phyloP scores from a whole-genome alignment of 2,888 invertebrate genomes.

The Coenonympha arcania region DNA sequence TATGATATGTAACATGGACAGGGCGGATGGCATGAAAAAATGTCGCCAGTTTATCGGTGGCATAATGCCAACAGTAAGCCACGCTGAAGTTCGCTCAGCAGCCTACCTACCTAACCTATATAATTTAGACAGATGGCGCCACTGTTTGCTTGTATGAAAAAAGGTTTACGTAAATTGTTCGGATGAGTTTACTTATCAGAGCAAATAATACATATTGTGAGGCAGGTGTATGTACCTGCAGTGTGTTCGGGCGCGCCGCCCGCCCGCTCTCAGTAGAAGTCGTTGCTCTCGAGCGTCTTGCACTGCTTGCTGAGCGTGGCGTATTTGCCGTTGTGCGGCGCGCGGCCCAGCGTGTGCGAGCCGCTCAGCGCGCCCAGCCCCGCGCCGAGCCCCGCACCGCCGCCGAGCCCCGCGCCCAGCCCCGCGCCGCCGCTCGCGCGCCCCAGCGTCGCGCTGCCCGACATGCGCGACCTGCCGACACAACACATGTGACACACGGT shows the following conservation, averaged over 20 bases:
- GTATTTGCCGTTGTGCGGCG: conserved; percentile 89
- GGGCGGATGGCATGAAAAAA: too few relatives aligned
- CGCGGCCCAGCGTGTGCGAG: conserved; percentile 79
- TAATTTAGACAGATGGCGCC: too few relatives aligned
- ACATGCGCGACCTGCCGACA: conserved; percentile 60
- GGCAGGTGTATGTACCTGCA: conserved; percentile 27
- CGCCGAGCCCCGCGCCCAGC: conserved; percentile 30
- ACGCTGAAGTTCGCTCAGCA: too few relatives aligned
- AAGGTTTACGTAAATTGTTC: too few relatives aligned
- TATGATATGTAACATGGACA: too few relatives aligned
- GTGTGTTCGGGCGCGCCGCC: conserved; percentile 67
- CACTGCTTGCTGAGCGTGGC: conserved; percentile 96
- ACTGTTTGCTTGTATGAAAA: too few relatives aligned
- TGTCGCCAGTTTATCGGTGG: too few relatives aligned
- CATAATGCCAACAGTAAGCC: too few relatives aligned
- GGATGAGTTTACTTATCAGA: too few relatives aligned
- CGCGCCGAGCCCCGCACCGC: conserved; percentile 34
- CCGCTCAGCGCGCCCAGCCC: conserved; percentile 52
- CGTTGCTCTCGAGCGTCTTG: conserved; percentile 93
- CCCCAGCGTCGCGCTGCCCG: conserved; percentile 57
- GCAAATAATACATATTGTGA: background rate
- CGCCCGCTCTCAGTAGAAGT: conserved; percentile 93
- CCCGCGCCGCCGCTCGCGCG: conserved; percentile 52
- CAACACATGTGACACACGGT: too few relatives aligned
- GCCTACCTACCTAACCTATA: too few relatives aligned